Base-by-base conservation (phyloP, 2,113 vertebrate species). In the Ptychochromis oligacanthus region DNA sequence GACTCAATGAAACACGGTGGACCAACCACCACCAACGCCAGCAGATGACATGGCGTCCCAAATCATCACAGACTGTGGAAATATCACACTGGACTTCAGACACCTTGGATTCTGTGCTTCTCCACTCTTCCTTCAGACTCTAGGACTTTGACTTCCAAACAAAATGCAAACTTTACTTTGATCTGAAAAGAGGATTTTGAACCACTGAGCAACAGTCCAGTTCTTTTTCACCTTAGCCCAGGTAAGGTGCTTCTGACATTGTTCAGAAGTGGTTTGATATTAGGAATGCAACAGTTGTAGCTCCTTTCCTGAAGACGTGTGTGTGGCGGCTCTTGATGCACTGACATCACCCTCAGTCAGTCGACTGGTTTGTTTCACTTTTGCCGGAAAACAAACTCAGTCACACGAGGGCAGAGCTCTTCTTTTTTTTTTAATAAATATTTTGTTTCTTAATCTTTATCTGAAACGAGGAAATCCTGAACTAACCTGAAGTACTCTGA, bases 101-200 rank as follows among this genome's bases (percentile, higher is more conserved):
- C 18, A 14, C 9, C 10, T 40, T 2, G 46, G 15, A 6, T 15
- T 2, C 5, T 49, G 46, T 49, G 14, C 6, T 15, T 18, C 5
- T 15, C 36, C n/a, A n/a, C n/a, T n/a, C n/a, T n/a, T n/a, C n/a
- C n/a, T n/a, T n/a, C n/a, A n/a, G 36, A 38, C 7, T 38, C 36
- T 8, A 38, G 36, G 36, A 38, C 8, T 9, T 38, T 9, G 4
- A 14, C 15, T 46, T 46, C 43, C 13, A 46, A 46, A 46, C 5
- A 14, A 40, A 40, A 7, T 12, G 36, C n/a, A 60, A 0, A n/a
- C 1, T 11, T 2, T 36, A 62, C 31, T 62, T 62, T 38, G 11
- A 64, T 11, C 34, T 38, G 34, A 17, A 15, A 17, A 22, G 60
- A 38, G 0, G 6, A 64, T 0, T 62, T 62, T 14, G 6, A 34